phyloP scores from a whole-genome alignment of 2,888 invertebrate species.

The Rhodophaea formosa region DNA sequence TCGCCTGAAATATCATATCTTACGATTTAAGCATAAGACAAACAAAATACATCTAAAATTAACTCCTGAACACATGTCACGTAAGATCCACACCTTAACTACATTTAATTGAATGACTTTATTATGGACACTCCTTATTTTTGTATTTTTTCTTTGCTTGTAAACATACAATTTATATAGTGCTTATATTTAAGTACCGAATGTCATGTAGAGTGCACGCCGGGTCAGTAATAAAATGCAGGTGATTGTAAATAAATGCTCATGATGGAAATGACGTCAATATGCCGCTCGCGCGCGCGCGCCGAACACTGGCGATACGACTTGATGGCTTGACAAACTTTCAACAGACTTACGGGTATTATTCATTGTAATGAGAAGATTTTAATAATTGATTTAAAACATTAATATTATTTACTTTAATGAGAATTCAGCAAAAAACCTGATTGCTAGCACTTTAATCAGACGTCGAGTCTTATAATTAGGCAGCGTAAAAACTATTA shows the following conservation, averaged over 20 bases:
- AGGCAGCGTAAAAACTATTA: no score
- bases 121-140: conserved; percentile 59
- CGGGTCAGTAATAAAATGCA: conserved; percentile 19
- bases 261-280: conserved; percentile 11
- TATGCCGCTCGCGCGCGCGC: neutral
- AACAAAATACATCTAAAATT: conserved; percentile 37
- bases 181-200: conserved; percentile 52
- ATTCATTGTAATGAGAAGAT: neutral
- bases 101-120: conserved; percentile 42
- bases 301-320: neutral
- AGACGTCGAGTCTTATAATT: no score
- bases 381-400: neutral
- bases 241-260: conserved; percentile 12
- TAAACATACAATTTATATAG: conserved; percentile 43
- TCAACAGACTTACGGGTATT: neutral
- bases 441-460: no score
- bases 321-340: neutral
- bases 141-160: conserved; percentile 41
- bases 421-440: no score
- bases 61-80: conserved; percentile 34
- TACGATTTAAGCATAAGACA: conserved; percentile 35
- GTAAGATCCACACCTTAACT: conserved; percentile 33
- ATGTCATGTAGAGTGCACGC: conserved; percentile 34
- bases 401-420: no score
- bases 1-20: conserved; percentile 36